These are phyloP conservation scores for Champsocephalus gunnari DNA, from an alignment of 2,797 vertebrate genomes.

Conservation along the genomic window DNA sequence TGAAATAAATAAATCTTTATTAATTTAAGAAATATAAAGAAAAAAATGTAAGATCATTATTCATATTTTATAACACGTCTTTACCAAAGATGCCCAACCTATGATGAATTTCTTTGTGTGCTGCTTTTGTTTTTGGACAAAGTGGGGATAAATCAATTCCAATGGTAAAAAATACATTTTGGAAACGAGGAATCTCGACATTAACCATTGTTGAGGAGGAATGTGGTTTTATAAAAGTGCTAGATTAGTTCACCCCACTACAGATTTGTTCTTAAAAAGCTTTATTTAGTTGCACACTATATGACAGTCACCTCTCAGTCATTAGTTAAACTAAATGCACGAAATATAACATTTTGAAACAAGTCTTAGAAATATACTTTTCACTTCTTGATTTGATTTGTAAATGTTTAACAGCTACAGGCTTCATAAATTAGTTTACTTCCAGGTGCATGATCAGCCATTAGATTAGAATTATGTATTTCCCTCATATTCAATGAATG, in stretches of 20 bases:
- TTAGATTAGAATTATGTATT: not conserved
- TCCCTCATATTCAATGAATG: not conserved
- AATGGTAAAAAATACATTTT: not conserved
- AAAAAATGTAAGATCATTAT: not conserved
- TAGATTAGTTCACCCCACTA: not conserved
- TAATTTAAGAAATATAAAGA: too few relatives aligned
- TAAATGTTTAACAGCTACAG: not conserved
- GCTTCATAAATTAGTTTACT: slow-evolving; percentile 5
- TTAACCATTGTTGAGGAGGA: not conserved
- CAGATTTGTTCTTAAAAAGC: not conserved
- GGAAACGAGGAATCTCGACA: not conserved
- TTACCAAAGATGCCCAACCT: not conserved
- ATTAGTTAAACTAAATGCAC: not conserved
- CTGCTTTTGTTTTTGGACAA: not conserved
- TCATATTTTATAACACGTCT: not conserved
- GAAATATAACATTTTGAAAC: not conserved
- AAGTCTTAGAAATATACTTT: not conserved
- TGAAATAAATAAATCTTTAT: too few relatives aligned
- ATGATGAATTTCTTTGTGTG: not conserved
- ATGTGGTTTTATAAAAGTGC: not conserved
- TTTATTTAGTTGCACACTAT: not conserved
- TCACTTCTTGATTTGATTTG: not conserved
- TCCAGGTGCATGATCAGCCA: not conserved
- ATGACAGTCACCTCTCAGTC: not conserved
- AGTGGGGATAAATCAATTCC: too few relatives aligned